phyloP scores from a whole-genome alignment of 2,797 vertebrate species.

The Acanthurus lineatus region DNA sequence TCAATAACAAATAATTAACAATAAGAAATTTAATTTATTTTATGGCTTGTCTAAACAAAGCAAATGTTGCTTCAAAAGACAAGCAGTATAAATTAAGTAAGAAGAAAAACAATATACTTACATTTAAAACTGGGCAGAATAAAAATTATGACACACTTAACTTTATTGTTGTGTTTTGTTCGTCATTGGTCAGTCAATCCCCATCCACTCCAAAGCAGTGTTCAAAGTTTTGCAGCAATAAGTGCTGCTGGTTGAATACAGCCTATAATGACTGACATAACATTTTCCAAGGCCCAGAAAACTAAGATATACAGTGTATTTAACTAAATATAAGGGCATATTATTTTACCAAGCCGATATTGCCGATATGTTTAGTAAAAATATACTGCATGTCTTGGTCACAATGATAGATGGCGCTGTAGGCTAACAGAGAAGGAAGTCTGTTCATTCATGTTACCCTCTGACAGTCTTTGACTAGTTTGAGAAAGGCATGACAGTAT shows the following conservation, averaged over 20 bases:
- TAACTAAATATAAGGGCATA: no score
- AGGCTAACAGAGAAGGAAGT: rapidly evolving
- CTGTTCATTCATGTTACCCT: background rate
- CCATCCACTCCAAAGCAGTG: background rate
- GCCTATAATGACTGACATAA: background rate
- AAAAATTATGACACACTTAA: background rate
- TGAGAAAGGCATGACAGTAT: background rate
- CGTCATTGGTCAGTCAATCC: background rate
- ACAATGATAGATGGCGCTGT: conserved; percentile 25
- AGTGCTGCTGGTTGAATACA: background rate
- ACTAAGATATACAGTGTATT: no score
- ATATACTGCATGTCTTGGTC: background rate
- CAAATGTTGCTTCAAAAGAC: no score
- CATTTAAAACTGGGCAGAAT: background rate
- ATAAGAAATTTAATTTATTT: no score
- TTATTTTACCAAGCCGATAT: no score
- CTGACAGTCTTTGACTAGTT: background rate
- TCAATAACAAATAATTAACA: no score
- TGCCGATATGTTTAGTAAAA: background rate
- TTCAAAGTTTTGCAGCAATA: background rate
- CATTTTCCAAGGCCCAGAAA: no score
- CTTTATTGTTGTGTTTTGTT: background rate
- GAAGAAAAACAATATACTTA: background rate
- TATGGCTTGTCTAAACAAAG: no score
- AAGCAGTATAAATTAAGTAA: background rate